Base-by-base conservation (phyloP, 2,113 vertebrate species). In the Aphyosemion australe region DNA sequence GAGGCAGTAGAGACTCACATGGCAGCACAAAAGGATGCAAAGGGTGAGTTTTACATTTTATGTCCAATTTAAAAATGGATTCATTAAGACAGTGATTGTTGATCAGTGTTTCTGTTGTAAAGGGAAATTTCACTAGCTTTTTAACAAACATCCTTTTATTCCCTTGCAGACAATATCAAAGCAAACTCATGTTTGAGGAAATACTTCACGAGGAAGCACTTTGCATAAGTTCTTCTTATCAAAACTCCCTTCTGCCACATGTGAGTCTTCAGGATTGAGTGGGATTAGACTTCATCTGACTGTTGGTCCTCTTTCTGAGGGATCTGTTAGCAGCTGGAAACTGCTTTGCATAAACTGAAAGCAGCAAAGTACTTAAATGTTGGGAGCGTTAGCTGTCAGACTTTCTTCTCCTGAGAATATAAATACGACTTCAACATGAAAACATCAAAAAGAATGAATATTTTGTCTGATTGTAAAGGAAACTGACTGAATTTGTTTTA, bases 301-400 rank as follows among this genome's bases (percentile, higher is more conserved):
- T 57, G 58, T 51, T 61, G 52, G 11, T 61, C 45, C 63, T 16
- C 46, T 43, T 72, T 68, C 59, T 55, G 43, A 60, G 39, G 51
- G 47, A 69, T 71, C 53, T 42, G 61, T 77, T 66, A 0, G 0
- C 69, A 72, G 75, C 66, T 42, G 45, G 73, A 64, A 70, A 57
- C n/a, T 26, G 11, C 68, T 85, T 76, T 82, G 79, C 83, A 84
- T 84, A 80, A 85, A 84, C 45, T 21, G 21, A 4, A 1, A 64
- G 69, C 57, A 13, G 64, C 70, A 55, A 72, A 61, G 54, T 50
- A 20, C 60, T 64, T 73, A 61, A 65, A 64, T 46, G 62, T 15
- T 5, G 13, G 32, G 56, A 42, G 31, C 18, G 1, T 46, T 15
- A 20, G 2, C 50, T 69, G 65, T 59, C 63, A 19, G 11, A 15